Evolutionary conservation across 2,888 invertebrate species (phyloP), one percentile per base, ranked within the genome.

Genomic region (Andrena marginata): DNA sequence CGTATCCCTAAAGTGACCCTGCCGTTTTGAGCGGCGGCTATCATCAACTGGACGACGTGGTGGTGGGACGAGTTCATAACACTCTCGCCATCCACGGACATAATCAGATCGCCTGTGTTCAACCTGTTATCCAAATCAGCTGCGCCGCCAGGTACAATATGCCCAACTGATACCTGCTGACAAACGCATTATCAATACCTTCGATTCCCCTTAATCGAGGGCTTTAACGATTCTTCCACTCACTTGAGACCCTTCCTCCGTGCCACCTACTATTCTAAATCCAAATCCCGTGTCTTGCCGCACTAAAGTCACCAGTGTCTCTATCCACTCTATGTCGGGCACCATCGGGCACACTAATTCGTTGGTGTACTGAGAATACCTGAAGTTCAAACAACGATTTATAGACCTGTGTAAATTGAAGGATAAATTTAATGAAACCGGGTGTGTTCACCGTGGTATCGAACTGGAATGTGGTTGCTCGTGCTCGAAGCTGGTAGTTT

Each of bases 261-360:
- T 98, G 56, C 99, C 99, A 29, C 99, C 99, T 48, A 99, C 98
- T 92, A 99, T 99, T 83, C 99, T 96, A 95, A 99, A 99, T 8
- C 99, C 99, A 95, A 99, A 99, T 2, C 99, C 99, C 75, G 97
- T 97, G 51, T 98, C 97, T 89, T 98, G 98, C n/a, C 98, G 96
- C 65, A 97, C 97, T 70, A 99, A 94, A 0, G 97, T 97, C 8
- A 99, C 97, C 77, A 96, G 94, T 87, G 97, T 96, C 89, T 97
- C 97, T 60, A 96, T 95, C 90, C 94, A 94, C 73, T 94, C 94
- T 77, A 94, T 91, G 23, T 94, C 94, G 5, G 94, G 94, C 42
- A 93, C 92, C n/a, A 92, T 91, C 29, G 93, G 93, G 67, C 93
- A 94, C 2, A 93, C 92, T 86, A 94, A 86, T 84, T 94, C 94